phyloP scores from a whole-genome alignment of 2,113 vertebrate genomes.

The Amazona guildingii region DNA sequence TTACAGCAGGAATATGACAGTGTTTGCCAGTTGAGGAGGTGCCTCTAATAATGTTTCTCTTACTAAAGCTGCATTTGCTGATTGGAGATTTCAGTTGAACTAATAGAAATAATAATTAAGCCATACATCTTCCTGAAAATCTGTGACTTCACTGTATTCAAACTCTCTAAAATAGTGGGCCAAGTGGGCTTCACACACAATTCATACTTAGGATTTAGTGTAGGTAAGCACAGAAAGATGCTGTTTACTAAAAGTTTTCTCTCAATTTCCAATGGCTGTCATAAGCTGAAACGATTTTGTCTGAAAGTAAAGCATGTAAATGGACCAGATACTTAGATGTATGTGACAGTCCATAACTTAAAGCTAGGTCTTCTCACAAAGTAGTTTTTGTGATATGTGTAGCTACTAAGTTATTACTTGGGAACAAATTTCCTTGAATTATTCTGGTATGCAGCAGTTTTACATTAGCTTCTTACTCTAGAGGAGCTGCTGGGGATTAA shows the following conservation, averaged over 20 bases:
- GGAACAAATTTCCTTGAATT: background rate
- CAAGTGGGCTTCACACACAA: background rate
- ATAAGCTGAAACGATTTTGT: background rate
- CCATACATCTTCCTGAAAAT: background rate
- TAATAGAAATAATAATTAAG: background rate
- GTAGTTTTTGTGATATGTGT: background rate
- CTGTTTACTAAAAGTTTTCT: background rate
- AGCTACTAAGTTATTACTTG: background rate
- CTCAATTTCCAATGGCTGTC: background rate
- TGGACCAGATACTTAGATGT: background rate
- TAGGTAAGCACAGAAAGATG: background rate
- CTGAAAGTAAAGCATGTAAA: background rate
- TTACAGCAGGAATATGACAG: background rate
- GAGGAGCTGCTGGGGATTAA: background rate
- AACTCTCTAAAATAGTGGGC: background rate
- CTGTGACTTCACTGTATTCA: background rate
- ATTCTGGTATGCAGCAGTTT: background rate
- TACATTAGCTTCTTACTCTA: background rate
- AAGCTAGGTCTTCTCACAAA: background rate
- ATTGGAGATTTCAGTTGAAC: background rate
- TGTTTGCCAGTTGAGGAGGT: background rate
- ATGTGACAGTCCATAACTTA: background rate
- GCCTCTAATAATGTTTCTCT: background rate
- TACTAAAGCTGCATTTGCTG: background rate
- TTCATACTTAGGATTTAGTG: background rate